A percentile compares a stretch with the other conserved stretches of the same genome.
phyloP scores from a whole-genome alignment of 2,797 vertebrate species.

The Xerus rutilus region DNA sequence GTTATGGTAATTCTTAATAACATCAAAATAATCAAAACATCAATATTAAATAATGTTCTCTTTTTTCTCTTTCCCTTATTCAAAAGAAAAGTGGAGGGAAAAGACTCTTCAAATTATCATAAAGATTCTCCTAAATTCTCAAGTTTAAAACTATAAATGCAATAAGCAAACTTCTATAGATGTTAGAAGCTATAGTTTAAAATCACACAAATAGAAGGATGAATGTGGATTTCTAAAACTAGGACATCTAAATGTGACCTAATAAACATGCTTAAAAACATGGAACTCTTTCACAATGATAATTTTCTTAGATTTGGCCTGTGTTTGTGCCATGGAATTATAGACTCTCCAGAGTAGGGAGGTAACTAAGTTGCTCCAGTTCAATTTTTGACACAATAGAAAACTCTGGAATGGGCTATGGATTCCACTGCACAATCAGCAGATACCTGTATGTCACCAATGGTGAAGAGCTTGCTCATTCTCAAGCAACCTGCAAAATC shows the following conservation, averaged over 20 bases:
- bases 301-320: neutral
- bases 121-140: conserved; percentile 23
- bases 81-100: neutral
- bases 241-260: neutral
- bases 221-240: neutral
- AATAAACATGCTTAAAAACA: neutral
- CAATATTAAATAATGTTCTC: neutral
- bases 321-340: neutral
- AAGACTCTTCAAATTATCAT: neutral
- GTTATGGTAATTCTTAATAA: neutral
- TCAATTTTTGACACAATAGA: neutral
- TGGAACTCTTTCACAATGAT: neutral
- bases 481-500: neutral
- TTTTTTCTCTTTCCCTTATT: neutral
- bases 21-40: conserved; percentile 21
- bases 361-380: neutral
- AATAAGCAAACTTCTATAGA: neutral
- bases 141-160: neutral
- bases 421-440: no score
- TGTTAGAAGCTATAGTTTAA: neutral
- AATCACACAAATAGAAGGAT: neutral
- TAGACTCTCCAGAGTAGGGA: neutral
- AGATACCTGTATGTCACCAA: neutral
- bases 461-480: neutral
- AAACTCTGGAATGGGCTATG: no score